phyloP scores from a whole-genome alignment of 2,888 invertebrate species.

The Drymonia ruficornis region DNA sequence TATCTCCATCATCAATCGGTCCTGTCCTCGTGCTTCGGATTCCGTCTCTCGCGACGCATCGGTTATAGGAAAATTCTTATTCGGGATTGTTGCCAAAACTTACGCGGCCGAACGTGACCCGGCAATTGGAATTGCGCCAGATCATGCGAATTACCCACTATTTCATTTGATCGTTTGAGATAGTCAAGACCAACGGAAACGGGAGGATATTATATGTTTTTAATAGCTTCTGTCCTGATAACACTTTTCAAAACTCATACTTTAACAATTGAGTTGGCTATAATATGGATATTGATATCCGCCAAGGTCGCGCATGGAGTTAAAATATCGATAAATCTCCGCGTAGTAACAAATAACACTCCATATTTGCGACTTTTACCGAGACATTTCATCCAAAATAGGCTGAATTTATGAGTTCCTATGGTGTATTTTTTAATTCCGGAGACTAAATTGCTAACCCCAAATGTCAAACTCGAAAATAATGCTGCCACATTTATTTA shows the following conservation, averaged over 20 bases:
- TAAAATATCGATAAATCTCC: neutral
- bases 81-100: conserved; percentile 43
- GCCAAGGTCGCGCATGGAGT: neutral
- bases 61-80: conserved; percentile 29
- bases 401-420: no score
- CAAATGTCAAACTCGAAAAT: no score
- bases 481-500: no score
- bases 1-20: neutral
- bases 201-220: neutral
- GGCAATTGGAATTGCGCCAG: conserved; percentile 44
- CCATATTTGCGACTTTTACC: neutral
- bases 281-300: neutral
- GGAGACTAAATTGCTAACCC: no score
- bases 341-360: neutral
- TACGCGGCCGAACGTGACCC: conserved; percentile 23
- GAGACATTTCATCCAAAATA: no score
- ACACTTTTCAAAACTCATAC: neutral
- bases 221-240: neutral
- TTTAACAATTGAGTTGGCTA: neutral
- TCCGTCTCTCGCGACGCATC: conserved; percentile 6
- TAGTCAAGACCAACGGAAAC: neutral
- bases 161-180: conserved; percentile 35
- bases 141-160: conserved; percentile 28
- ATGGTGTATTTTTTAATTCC: no score
- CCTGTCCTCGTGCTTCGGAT: neutral